Conservation (phyloP, 2,888 invertebrate species). For the Fragum fragum region DNA sequence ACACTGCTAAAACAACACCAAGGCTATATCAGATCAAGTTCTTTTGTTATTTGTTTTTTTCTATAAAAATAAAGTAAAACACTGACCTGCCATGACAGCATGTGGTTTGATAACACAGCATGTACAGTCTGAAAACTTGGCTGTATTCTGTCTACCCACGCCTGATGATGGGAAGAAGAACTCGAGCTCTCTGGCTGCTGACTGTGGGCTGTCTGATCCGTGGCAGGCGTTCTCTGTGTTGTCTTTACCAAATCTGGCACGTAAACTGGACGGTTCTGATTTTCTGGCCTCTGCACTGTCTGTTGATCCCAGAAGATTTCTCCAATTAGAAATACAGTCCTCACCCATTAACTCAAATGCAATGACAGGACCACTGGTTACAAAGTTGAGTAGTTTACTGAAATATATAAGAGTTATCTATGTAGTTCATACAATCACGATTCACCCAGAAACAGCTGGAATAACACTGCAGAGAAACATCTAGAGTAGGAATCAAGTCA, state of each 20-base stretch:
- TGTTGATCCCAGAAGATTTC: conserved; percentile 89
- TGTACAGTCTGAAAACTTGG: conserved; percentile 84
- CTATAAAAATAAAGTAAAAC: neutral
- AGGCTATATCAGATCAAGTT: too few relatives aligned
- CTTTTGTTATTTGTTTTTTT: too few relatives aligned
- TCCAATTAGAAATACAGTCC: conserved; percentile 90
- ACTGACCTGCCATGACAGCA: conserved; percentile 92
- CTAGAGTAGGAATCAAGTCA: too few relatives aligned
- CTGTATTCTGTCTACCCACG: conserved; percentile 83
- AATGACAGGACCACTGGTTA: conserved; percentile 91
- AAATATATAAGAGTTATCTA: neutral
- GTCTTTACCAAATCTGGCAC: conserved; percentile 85
- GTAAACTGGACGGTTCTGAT: conserved; percentile 79
- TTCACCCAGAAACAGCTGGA: too few relatives aligned
- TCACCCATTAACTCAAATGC: conserved; percentile 92
- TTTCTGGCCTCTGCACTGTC: conserved; percentile 82
- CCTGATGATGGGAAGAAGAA: conserved; percentile 87
- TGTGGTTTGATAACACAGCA: conserved; percentile 96
- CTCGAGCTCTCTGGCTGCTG: conserved; percentile 88
- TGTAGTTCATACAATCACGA: neutral
- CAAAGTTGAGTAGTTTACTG: conserved; percentile 90
- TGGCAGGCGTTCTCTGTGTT: conserved; percentile 87
- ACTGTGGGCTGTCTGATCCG: conserved; percentile 89
- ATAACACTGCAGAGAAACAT: too few relatives aligned
- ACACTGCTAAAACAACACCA: too few relatives aligned